Conservation (phyloP, 1,140 invertebrate genomes). For the Hyposmocoma kahamanoa region DNA sequence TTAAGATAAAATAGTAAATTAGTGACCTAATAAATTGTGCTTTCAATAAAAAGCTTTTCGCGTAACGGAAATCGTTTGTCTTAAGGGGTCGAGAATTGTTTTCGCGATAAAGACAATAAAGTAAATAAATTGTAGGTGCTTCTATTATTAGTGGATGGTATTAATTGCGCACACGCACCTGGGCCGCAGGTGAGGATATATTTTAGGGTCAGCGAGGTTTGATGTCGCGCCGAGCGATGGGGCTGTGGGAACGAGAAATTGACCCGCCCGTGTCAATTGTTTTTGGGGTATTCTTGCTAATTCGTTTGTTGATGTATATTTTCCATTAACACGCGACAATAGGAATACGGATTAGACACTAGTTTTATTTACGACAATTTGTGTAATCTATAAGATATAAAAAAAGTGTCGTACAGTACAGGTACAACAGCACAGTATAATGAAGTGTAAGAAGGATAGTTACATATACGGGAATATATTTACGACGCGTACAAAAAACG, state of each 20-base stretch:
- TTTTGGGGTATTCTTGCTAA: constrained; percentile 5
- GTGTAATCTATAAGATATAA: too few species aligned
- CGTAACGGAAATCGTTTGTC: constrained; percentile 31
- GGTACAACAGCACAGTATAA: too few species aligned
- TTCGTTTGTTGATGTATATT: constrained; percentile 7
- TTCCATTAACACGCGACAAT: constrained; percentile 6
- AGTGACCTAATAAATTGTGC: constrained; percentile 31
- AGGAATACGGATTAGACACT: too few species aligned
- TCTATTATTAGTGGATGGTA: constrained; percentile 60
- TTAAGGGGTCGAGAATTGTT: too few species aligned
- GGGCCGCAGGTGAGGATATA: constrained; percentile 56
- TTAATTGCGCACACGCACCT: constrained; percentile 64
- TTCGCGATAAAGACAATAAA: constrained; percentile 47
- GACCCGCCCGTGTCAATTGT: constrained; percentile 4
- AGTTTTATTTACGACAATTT: too few species aligned
- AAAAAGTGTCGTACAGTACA: too few species aligned
- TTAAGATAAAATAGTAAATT: constrained; percentile 54
- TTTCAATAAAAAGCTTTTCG: constrained; percentile 26
- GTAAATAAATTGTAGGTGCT: constrained; percentile 50
- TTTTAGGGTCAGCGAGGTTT: constrained; percentile 57
- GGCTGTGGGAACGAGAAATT: constrained; percentile 46
- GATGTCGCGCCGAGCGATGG: constrained; percentile 39
- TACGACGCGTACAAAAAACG: too few species aligned
- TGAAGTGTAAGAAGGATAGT: too few species aligned
- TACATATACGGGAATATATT: too few species aligned